These are phyloP conservation scores for Arge pagana DNA, from an alignment of 2,888 invertebrate species.

Conservation along the genomic window DNA sequence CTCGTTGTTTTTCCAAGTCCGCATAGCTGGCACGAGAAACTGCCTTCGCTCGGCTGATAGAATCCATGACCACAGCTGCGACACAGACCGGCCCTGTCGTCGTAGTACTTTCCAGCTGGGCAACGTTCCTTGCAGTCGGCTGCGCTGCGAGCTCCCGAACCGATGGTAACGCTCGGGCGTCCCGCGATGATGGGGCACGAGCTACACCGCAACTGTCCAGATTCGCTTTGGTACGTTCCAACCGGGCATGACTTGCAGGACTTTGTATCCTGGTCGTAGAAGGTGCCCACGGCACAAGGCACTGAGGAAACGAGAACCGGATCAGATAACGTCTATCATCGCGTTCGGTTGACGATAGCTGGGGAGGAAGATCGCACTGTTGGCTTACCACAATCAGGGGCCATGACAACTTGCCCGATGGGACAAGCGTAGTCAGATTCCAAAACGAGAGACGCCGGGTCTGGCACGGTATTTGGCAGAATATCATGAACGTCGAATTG, in stretches of 20 bases:
- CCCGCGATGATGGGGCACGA: conserved; percentile 90
- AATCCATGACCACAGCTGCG: conserved; percentile 93
- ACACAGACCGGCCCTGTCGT: conserved; percentile 85
- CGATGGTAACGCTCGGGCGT: conserved; percentile 85
- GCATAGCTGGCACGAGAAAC: conserved; percentile 86
- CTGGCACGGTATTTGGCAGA: conserved; percentile 91
- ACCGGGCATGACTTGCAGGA: conserved; percentile 83
- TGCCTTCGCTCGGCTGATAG: conserved; percentile 88
- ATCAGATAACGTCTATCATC: background rate
- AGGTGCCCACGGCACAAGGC: conserved; percentile 90
- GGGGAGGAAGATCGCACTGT: too few relatives aligned
- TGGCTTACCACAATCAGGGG: conserved; percentile 86
- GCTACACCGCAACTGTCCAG: conserved; percentile 86
- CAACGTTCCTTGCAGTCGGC: conserved; percentile 93
- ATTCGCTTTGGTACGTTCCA: conserved; percentile 93
- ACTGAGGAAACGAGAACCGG: conserved; percentile 61
- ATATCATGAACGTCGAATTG: conserved; percentile 93
- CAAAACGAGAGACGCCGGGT: conserved; percentile 85
- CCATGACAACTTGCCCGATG: conserved; percentile 90
- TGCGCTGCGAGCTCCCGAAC: conserved; percentile 84
- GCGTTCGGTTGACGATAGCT: background rate
- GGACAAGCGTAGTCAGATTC: conserved; percentile 93
- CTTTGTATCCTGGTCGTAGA: conserved; percentile 75
- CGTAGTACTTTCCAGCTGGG: conserved; percentile 92
- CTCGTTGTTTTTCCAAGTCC: conserved; percentile 91